Evolutionary conservation across 2,888 invertebrate species (phyloP).

Genomic region (Sisyra terminalis): DNA sequence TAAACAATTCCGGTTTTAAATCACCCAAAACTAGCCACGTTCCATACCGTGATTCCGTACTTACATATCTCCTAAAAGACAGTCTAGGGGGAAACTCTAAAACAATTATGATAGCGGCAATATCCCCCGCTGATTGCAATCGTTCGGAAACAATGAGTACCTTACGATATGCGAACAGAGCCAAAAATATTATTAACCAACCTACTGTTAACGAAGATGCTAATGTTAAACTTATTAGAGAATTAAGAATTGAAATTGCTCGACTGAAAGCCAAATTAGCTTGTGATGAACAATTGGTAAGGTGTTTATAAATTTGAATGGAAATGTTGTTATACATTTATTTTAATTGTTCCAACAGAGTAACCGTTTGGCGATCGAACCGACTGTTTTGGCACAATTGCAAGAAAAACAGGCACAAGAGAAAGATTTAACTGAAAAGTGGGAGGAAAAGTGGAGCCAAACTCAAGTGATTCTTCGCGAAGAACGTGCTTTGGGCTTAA

Average conservation of each 20-base stretch:
- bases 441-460: slow-evolving; percentile 87
- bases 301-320: slow-evolving; percentile 14
- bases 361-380: slow-evolving; percentile 36
- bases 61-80: slow-evolving; percentile 79
- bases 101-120: slow-evolving; percentile 81
- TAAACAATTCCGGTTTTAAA: slow-evolving; percentile 16
- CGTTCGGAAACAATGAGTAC: slow-evolving; percentile 79
- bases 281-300: slow-evolving; percentile 49
- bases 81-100: slow-evolving; percentile 81
- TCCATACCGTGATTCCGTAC: slow-evolving; percentile 74
- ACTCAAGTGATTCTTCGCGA: slow-evolving; percentile 79
- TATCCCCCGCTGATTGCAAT: slow-evolving; percentile 55
- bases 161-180: slow-evolving; percentile 70
- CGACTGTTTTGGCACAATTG: slow-evolving; percentile 61
- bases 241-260: slow-evolving; percentile 69
- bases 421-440: slow-evolving; percentile 75
- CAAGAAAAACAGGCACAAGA: slow-evolving; percentile 85
- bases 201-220: slow-evolving; percentile 83
- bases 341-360: slow-evolving; percentile 16
- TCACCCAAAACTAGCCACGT: slow-evolving; percentile 43
- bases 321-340: slow-evolving; percentile 5
- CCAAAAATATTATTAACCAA: slow-evolving; percentile 82
- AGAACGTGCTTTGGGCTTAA: slow-evolving; percentile 68
- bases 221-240: slow-evolving; percentile 73
- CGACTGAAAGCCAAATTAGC: slow-evolving; percentile 60